phyloP scores from a whole-genome alignment of 2,797 vertebrate species.

The Amazona ochrocephala region DNA sequence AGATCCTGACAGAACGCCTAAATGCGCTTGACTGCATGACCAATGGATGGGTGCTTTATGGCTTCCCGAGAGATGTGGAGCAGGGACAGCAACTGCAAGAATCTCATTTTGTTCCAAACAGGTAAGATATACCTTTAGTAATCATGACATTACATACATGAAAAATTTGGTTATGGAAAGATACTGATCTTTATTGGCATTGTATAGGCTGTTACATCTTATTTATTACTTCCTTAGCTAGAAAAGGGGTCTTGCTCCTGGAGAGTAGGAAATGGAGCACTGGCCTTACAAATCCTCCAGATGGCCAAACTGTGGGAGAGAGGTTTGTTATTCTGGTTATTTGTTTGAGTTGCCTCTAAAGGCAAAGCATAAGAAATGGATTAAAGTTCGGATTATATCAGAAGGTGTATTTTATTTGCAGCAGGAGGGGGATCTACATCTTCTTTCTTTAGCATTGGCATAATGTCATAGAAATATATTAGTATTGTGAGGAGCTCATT shows the following conservation, averaged over 20 bases:
- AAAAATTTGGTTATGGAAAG: background rate
- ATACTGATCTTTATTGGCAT: background rate
- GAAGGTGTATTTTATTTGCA: conserved; percentile 51
- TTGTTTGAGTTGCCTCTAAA: conserved; percentile 48
- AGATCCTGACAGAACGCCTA: conserved; percentile 80
- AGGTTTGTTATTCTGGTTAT: conserved; percentile 39
- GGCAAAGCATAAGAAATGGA: conserved; percentile 47
- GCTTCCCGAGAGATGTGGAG: conserved; percentile 82
- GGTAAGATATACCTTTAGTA: conserved; percentile 70
- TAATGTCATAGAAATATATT: conserved; percentile 28
- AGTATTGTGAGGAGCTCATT: conserved; percentile 29
- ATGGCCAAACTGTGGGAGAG: conserved; percentile 46
- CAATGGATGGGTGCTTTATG: conserved; percentile 88
- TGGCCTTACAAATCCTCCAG: conserved; percentile 54
- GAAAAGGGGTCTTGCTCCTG: conserved; percentile 7
- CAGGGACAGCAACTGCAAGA: conserved; percentile 80
- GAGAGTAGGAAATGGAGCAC: conserved; percentile 27
- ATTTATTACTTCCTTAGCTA: background rate
- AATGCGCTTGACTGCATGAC: conserved; percentile 79
- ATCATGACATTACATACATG: fast-evolving
- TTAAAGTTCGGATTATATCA: conserved; percentile 59
- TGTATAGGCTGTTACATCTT: background rate
- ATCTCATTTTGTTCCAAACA: conserved; percentile 82
- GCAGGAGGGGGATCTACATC: conserved; percentile 25
- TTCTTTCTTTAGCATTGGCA: conserved; percentile 12